Evolutionary conservation across 2,797 vertebrate genomes (phyloP).

Genomic region (Hipposideros larvatus): DNA sequence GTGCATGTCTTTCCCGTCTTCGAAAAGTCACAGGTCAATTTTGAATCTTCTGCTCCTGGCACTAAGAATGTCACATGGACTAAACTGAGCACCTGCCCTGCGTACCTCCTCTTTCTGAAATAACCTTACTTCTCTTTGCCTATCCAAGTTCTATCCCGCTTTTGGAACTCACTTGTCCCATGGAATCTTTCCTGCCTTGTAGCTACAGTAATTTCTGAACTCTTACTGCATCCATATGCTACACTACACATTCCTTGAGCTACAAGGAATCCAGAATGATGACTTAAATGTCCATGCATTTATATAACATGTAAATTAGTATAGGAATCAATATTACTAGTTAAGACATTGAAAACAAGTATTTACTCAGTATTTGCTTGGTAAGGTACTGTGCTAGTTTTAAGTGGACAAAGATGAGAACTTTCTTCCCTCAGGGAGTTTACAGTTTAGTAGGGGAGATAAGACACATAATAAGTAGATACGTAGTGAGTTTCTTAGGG

Average conservation of each 20-base stretch:
- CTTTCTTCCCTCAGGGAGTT: background rate
- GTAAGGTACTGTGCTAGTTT: background rate
- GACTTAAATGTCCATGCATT: background rate
- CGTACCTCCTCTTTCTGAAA: background rate
- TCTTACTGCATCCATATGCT: background rate
- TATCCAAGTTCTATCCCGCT: background rate
- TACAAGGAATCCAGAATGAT: background rate
- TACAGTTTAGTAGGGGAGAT: background rate
- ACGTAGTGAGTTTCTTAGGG: background rate
- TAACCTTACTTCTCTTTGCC: background rate
- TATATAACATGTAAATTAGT: constrained; percentile 12
- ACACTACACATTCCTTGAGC: background rate
- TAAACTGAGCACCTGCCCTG: background rate
- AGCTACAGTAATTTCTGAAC: background rate
- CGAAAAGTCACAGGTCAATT: background rate
- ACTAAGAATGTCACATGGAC: background rate
- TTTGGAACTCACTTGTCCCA: background rate
- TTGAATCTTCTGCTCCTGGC: background rate
- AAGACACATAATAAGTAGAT: background rate
- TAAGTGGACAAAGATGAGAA: background rate
- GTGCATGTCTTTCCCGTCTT: background rate
- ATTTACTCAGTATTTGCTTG: background rate
- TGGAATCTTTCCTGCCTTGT: background rate
- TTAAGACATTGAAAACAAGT: constrained; percentile 2
- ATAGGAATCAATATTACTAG: background rate